Evolutionary conservation across 2,888 invertebrate species (phyloP).

Genomic region (Icerya purchasi): DNA sequence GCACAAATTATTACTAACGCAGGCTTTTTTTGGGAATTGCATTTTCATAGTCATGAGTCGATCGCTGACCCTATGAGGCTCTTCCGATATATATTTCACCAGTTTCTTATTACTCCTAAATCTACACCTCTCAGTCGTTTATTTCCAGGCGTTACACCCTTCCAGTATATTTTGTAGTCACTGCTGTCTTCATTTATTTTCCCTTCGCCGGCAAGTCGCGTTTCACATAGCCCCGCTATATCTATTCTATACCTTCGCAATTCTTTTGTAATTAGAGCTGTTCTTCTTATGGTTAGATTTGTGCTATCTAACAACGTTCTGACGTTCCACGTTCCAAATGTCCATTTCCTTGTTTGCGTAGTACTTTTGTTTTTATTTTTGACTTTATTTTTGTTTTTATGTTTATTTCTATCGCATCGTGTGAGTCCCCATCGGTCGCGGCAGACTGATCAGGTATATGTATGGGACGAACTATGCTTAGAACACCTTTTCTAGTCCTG

Average conservation of each 20-base stretch:
- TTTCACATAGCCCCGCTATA: not conserved
- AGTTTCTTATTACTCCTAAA: not conserved
- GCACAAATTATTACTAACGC: not conserved
- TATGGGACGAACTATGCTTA: not conserved
- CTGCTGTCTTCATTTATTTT: not conserved
- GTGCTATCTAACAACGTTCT: not conserved
- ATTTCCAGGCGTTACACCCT: not conserved
- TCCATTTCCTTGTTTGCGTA: no score
- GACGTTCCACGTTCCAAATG: not conserved
- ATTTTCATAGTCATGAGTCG: not conserved
- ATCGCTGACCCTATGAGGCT: not conserved
- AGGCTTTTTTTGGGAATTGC: not conserved
- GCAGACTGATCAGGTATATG: not conserved
- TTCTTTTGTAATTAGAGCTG: not conserved
- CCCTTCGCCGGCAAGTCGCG: not conserved
- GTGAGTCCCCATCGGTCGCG: not conserved
- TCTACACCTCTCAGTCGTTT: not conserved
- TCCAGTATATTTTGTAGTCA: not conserved
- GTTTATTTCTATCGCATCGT: not conserved
- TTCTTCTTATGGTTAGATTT: not conserved
- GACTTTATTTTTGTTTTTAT: no score
- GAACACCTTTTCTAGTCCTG: not conserved
- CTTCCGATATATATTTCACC: not conserved
- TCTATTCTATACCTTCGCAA: not conserved
- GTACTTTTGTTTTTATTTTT: no score